Conservation (phyloP, 2,888 invertebrate species). For the Gastrophysa polygoni region DNA sequence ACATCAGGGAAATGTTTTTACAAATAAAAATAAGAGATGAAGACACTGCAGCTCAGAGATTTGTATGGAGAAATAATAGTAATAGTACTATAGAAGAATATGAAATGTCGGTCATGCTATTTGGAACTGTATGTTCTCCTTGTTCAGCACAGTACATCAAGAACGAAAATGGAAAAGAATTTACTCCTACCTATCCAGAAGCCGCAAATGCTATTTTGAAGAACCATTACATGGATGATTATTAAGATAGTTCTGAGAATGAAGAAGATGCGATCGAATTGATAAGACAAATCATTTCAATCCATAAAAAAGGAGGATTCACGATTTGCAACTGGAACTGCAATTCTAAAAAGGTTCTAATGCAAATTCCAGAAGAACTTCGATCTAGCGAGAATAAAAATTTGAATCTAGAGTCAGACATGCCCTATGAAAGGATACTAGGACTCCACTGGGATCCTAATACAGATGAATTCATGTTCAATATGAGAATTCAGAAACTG, state of each 20-base stretch:
- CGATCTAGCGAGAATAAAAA: background rate
- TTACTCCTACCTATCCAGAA: background rate
- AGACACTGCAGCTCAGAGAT: no score
- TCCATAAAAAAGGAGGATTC: background rate
- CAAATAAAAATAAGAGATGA: no score
- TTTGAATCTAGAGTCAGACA: background rate
- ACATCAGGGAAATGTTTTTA: no score
- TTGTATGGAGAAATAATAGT: no score
- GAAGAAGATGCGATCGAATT: constrained; percentile 3
- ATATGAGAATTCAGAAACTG: background rate
- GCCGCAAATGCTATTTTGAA: background rate
- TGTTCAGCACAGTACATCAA: background rate
- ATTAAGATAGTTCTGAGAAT: background rate
- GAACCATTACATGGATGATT: constrained; percentile 10
- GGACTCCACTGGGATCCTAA: constrained; percentile 8
- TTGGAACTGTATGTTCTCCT: background rate
- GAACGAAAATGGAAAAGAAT: background rate
- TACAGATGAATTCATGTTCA: background rate
- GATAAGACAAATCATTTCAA: constrained; percentile 1
- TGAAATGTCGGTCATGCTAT: background rate
- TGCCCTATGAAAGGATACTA: constrained; percentile 4
- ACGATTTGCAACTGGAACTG: background rate
- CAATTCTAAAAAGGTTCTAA: background rate
- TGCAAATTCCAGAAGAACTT: background rate
- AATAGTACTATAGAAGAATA: no score